phyloP scores from a whole-genome alignment of 2,113 vertebrate species.

The Turdus rufiventris region DNA sequence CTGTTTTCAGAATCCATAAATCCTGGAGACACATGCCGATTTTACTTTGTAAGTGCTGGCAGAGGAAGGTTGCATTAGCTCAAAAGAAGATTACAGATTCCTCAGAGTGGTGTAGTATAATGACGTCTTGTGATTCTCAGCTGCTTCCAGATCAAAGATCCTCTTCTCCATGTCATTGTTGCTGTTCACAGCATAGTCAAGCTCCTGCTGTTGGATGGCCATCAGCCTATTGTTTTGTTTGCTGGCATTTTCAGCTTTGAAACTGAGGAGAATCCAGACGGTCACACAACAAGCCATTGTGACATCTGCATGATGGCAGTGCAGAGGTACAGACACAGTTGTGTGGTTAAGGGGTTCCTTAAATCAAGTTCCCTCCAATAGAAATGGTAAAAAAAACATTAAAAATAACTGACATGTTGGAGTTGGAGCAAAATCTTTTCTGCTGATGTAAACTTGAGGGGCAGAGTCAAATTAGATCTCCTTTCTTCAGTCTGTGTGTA shows the following conservation, averaged over 20 bases:
- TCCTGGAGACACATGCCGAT: background rate
- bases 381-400: background rate
- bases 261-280: background rate
- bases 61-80: constrained; percentile 1
- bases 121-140: constrained; percentile 44
- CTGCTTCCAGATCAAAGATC: constrained; percentile 38
- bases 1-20: background rate
- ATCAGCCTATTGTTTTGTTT: background rate
- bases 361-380: background rate
- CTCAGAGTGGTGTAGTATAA: background rate
- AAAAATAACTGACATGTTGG: background rate
- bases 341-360: background rate
- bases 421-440: background rate
- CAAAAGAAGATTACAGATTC: constrained; percentile 37
- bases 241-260: background rate
- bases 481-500: background rate
- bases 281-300: background rate
- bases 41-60: background rate
- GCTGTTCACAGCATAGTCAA: background rate
- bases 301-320: background rate
- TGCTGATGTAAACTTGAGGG: background rate
- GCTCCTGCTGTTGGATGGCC: background rate
- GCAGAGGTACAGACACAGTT: background rate
- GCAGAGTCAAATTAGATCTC: background rate
- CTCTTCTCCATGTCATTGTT: background rate